These are phyloP conservation scores for Ormia ochracea DNA, from an alignment of 2,888 invertebrate species.

Conservation along the genomic window DNA sequence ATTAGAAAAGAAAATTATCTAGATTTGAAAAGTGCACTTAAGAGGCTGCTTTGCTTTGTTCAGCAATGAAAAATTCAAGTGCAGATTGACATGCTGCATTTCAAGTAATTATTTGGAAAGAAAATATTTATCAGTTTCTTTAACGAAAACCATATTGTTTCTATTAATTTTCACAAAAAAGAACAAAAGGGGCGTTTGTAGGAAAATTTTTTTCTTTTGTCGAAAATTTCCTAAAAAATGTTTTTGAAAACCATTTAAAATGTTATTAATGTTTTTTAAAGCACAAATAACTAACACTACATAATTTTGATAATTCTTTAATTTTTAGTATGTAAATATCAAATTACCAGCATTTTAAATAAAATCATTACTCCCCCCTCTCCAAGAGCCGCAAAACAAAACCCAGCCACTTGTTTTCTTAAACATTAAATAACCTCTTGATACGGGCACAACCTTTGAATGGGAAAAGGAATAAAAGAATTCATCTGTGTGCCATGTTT, in stretches of 20 bases:
- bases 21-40: background rate
- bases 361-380: background rate
- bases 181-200: conserved; percentile 28
- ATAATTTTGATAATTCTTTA: conserved; percentile 32
- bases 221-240: background rate
- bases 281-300: conserved; percentile 26
- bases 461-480: background rate
- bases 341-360: conserved; percentile 32
- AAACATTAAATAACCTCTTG: background rate
- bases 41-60: background rate
- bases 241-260: conserved; percentile 10
- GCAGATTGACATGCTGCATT: conserved; percentile 7
- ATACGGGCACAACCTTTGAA: background rate
- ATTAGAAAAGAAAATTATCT: background rate
- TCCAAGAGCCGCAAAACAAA: background rate
- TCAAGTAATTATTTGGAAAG: conserved; percentile 22
- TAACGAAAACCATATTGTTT: conserved; percentile 55
- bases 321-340: conserved; percentile 42
- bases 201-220: conserved; percentile 10
- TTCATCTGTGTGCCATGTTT: background rate
- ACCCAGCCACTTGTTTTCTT: conserved; percentile 39
- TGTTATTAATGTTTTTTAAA: conserved; percentile 11
- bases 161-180: background rate
- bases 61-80: conserved; percentile 20
- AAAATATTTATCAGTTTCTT: conserved; percentile 54